These are phyloP conservation scores for Hydriomena furcata DNA, from an alignment of 2,888 invertebrate genomes.

Conservation along the genomic window DNA sequence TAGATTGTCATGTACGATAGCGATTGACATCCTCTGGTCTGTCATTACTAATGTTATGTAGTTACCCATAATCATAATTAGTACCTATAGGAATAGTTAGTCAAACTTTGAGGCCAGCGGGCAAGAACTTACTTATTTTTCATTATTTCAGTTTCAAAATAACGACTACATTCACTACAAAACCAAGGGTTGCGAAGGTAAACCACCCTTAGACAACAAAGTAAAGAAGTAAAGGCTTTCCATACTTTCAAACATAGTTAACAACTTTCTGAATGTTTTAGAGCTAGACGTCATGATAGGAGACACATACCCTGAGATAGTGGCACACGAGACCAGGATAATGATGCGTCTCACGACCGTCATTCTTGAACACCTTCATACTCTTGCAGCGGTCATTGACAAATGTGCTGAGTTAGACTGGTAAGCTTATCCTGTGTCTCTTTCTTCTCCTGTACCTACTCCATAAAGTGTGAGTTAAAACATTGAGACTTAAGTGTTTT, in stretches of 20 bases:
- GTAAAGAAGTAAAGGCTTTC: background rate
- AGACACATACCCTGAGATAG: slow-evolving; percentile 90
- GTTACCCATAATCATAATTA: no score
- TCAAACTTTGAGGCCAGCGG: no score
- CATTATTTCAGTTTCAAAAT: slow-evolving; percentile 82
- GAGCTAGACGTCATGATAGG: slow-evolving; percentile 91
- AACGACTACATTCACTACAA: slow-evolving; percentile 88
- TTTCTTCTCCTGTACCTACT: no score
- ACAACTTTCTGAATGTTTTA: slow-evolving; percentile 37
- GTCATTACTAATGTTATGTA: no score
- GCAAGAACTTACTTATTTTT: background rate
- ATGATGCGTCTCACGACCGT: slow-evolving; percentile 86
- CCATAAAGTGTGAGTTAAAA: no score
- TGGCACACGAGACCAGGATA: slow-evolving; percentile 90
- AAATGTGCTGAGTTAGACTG: slow-evolving; percentile 79
- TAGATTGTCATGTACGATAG: no score
- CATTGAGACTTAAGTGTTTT: no score
- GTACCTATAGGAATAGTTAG: no score
- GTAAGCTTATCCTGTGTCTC: no score
- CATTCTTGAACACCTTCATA: slow-evolving; percentile 83
- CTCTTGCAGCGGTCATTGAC: slow-evolving; percentile 82
- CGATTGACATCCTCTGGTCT: no score
- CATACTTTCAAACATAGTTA: background rate
- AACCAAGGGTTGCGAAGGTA: slow-evolving; percentile 86
- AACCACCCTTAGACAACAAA: slow-evolving; percentile 13